Evolutionary conservation across 92 coral and sea anemone species (phyloP).

Genomic region (Phenganax stokvisi): DNA sequence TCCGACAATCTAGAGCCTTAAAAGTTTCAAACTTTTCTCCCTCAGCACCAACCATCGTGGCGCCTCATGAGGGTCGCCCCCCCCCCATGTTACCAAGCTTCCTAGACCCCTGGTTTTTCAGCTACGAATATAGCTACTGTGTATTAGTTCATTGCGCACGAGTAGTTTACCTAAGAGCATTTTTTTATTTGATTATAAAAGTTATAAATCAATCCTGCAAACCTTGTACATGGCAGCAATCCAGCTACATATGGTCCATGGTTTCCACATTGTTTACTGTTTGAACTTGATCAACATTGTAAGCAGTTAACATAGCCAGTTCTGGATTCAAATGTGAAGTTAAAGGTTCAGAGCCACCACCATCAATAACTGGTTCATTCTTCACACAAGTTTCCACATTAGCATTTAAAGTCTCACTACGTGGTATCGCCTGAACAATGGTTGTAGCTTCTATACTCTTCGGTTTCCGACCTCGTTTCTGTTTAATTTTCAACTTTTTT

Average conservation of each 20-base stretch:
- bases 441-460: constrained; percentile 10
- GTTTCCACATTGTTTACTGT: neutral
- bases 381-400: neutral
- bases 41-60: too few relatives aligned
- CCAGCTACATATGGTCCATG: neutral
- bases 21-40: too few relatives aligned
- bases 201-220: too few relatives aligned
- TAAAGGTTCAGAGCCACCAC: neutral
- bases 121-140: too few relatives aligned
- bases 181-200: too few relatives aligned
- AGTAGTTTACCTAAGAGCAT: too few relatives aligned
- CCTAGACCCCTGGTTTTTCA: too few relatives aligned
- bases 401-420: neutral
- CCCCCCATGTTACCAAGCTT: too few relatives aligned
- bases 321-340: constrained; percentile 6
- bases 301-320: neutral
- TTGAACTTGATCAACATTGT: neutral
- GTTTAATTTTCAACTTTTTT: constrained; percentile 26
- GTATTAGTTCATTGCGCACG: too few relatives aligned
- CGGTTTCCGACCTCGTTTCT: constrained; percentile 38
- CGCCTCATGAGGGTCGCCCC: too few relatives aligned
- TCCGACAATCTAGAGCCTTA: too few relatives aligned
- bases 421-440: constrained; percentile 21
- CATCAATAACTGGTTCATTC: neutral
- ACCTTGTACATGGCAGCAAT: neutral